These are phyloP conservation scores for Entomobrya proxima DNA, from an alignment of 2,888 invertebrate genomes.

Conservation along the genomic window DNA sequence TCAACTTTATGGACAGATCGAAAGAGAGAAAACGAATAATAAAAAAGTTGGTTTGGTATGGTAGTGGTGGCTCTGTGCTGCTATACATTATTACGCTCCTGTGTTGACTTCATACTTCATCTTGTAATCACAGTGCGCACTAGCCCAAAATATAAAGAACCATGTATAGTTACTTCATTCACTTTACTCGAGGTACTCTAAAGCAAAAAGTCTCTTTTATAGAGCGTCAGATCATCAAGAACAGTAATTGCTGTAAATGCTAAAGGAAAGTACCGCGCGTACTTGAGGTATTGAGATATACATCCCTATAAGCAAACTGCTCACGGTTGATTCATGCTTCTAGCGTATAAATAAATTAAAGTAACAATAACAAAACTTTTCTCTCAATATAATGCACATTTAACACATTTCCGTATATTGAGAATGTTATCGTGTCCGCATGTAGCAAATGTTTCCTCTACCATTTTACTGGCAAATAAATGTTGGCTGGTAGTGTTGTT, in stretches of 20 bases:
- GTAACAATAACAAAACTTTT: background rate
- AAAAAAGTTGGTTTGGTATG: background rate
- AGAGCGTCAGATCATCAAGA: background rate
- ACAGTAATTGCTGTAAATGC: slow-evolving; percentile 16
- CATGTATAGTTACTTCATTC: slow-evolving; percentile 2
- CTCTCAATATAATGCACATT: slow-evolving; percentile 1
- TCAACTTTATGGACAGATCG: slow-evolving; percentile 31
- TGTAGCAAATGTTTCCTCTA: background rate
- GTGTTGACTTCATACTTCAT: background rate
- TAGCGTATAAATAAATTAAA: background rate
- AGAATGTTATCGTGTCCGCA: background rate
- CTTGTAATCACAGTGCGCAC: slow-evolving; percentile 7
- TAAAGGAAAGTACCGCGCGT: background rate
- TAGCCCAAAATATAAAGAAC: background rate
- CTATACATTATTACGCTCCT: background rate
- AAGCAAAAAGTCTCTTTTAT: background rate
- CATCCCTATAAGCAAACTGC: no score
- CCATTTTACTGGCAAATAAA: background rate
- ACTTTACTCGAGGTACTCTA: background rate
- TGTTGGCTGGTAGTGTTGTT: background rate
- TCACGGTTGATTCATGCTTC: background rate
- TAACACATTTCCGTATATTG: background rate
- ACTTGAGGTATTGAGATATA: no score
- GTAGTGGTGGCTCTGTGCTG: background rate
- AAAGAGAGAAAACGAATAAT: slow-evolving; percentile 31